Base-by-base conservation (phyloP, 2,888 invertebrate species). In the Limnephilus marmoratus region DNA sequence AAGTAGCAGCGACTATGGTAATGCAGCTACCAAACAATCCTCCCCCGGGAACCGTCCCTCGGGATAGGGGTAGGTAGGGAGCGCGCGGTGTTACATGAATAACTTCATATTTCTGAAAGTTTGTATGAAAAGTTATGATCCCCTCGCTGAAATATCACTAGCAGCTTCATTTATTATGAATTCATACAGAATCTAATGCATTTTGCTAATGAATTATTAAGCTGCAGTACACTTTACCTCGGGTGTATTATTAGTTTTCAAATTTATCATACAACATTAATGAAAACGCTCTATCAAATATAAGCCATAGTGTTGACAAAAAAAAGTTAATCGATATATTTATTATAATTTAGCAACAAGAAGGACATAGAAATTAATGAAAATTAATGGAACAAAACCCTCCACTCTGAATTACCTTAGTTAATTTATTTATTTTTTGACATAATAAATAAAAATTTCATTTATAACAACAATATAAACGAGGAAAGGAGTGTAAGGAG, bases 61-160 rank as follows among this genome's bases (percentile, higher is more conserved):
- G 90, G 41, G 88, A 31, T 11, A 68, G 34, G 88, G n/a, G 88
- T 34, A 34, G 49, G 82, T 31, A 49, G 86, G 49, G n/a, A 49
- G 31, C 37, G 86, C 41, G 45, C 68, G 86, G 41, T n/a, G 85
- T 37, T 29, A 45, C 86, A 45, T 45, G 90, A 90, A 90, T 90
- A 41, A 90, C 80, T 90, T 90, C 90, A 90, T 90, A 90, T 90
- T 90, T 90, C 90, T 45, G 86, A 90, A 68, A 90, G 90, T 90
- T 90, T 81, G 81, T 41, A 41, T 90, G 81, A 90, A 90, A 90
- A 90, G 90, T 90, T 90, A 90, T 80, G 88, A 53, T 68, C 80
- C 68, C 31, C 49, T 53, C 68, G 34, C 49, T 88, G 88, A 88
- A 34, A 34, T 88, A 88, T 88, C 88, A 29, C 88, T 80, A 45